phyloP scores from a whole-genome alignment of 2,797 vertebrate species.

The Vultur gryphus region DNA sequence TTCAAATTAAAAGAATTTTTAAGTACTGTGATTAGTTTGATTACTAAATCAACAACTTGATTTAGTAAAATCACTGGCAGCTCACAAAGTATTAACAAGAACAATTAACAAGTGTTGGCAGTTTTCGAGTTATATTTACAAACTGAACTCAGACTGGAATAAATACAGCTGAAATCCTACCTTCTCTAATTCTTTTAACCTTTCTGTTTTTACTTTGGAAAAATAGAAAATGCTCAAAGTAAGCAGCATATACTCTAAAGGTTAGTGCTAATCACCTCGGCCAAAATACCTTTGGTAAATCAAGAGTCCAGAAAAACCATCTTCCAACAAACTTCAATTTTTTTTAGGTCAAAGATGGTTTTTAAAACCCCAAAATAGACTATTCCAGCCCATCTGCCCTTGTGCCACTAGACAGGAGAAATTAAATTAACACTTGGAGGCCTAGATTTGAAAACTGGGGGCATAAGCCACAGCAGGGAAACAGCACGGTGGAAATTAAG shows the following conservation, averaged over 20 bases:
- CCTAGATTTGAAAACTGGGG: background rate
- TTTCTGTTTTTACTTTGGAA: background rate
- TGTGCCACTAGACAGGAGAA: background rate
- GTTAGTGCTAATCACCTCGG: background rate
- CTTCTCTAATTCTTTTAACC: background rate
- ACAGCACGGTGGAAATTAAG: background rate
- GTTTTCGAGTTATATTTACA: background rate
- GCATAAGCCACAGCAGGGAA: background rate
- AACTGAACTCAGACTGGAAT: background rate
- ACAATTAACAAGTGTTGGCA: background rate
- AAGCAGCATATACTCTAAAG: background rate
- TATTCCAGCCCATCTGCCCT: constrained; percentile 16
- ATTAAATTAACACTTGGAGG: background rate
- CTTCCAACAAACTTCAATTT: background rate
- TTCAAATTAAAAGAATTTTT: background rate
- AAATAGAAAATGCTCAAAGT: background rate
- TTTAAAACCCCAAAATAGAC: constrained; percentile 34
- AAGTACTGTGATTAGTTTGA: background rate
- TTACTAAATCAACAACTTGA: background rate
- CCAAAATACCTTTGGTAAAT: background rate
- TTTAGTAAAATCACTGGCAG: background rate
- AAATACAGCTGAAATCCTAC: background rate
- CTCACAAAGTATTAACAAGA: background rate
- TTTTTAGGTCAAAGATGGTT: constrained; percentile 40
- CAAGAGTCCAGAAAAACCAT: background rate